Percentiles rank a stretch among this genome's conserved stretches.
Evolutionary conservation across 2,113 vertebrate genomes (phyloP).

Genomic region (Bubalus kerabau): DNA sequence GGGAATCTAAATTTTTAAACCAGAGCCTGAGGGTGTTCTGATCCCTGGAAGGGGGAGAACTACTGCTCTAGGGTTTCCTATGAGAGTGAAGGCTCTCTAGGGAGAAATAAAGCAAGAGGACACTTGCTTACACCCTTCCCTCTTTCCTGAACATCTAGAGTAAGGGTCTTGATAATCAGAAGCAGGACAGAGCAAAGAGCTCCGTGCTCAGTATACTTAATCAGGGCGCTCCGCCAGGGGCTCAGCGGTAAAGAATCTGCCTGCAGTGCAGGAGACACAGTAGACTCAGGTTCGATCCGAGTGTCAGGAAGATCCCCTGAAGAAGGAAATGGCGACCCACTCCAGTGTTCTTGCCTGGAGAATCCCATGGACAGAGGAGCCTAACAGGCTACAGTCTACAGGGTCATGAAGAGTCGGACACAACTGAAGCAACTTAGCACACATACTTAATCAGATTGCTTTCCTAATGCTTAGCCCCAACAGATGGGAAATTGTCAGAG

Average conservation of each 20-base stretch:
- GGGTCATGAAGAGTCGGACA: neutral
- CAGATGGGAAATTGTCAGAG: neutral
- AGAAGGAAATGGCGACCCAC: neutral
- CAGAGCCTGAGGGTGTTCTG: neutral
- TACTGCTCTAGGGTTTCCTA: neutral
- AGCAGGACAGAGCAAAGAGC: neutral
- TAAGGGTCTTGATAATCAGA: neutral
- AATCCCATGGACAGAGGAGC: neutral
- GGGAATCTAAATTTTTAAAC: neutral
- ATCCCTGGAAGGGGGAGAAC: neutral
- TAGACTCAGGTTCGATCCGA: fast-evolving
- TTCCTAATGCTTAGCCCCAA: neutral
- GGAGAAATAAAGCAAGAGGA: neutral
- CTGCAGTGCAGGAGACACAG: neutral
- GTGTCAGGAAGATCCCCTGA: neutral
- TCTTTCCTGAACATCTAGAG: neutral
- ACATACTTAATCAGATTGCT: neutral
- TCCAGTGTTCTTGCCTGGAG: neutral
- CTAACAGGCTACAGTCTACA: neutral
- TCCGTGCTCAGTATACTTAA: neutral
- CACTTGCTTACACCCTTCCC: neutral
- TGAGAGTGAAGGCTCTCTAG: neutral
- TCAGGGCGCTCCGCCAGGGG: neutral
- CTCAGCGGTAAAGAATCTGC: neutral
- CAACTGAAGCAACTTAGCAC: neutral